Evolutionary conservation across 2,888 invertebrate species (phyloP).

Genomic region (Norana najaformis): DNA sequence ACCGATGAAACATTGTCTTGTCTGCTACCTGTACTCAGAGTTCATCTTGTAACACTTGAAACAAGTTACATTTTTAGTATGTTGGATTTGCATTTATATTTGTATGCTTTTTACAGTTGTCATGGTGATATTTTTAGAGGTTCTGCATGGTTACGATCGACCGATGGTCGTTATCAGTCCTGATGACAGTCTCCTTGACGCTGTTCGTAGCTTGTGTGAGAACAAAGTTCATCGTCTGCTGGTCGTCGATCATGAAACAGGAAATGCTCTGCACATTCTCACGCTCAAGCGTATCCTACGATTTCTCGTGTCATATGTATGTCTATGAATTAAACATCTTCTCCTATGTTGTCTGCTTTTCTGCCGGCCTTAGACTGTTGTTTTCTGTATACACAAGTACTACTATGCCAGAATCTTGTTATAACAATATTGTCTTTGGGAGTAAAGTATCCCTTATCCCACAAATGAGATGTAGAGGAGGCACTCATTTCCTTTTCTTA

Average conservation of each 20-base stretch:
- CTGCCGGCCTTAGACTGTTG: too few relatives aligned
- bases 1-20: background rate
- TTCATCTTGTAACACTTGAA: background rate
- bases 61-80: background rate
- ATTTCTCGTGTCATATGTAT: conserved; percentile 96
- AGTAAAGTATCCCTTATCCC: too few relatives aligned
- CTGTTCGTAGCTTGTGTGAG: conserved; percentile 26
- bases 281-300: conserved; percentile 97
- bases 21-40: background rate
- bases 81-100: background rate
- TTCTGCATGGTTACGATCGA: conserved; percentile 29
- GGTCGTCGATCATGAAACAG: conserved; percentile 90
- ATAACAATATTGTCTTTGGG: too few relatives aligned
- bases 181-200: conserved; percentile 28
- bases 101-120: background rate
- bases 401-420: too few relatives aligned
- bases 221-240: conserved; percentile 76
- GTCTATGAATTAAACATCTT: conserved; percentile 62
- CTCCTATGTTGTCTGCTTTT: background rate
- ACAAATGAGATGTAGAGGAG: too few relatives aligned
- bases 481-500: too few relatives aligned
- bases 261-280: conserved; percentile 95
- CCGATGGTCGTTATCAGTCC: conserved; percentile 30
- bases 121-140: conserved; percentile 20
- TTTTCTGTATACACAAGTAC: too few relatives aligned